Evolutionary conservation across 92 coral and sea anemone species (phyloP).

Genomic region (Diadumene lineata): DNA sequence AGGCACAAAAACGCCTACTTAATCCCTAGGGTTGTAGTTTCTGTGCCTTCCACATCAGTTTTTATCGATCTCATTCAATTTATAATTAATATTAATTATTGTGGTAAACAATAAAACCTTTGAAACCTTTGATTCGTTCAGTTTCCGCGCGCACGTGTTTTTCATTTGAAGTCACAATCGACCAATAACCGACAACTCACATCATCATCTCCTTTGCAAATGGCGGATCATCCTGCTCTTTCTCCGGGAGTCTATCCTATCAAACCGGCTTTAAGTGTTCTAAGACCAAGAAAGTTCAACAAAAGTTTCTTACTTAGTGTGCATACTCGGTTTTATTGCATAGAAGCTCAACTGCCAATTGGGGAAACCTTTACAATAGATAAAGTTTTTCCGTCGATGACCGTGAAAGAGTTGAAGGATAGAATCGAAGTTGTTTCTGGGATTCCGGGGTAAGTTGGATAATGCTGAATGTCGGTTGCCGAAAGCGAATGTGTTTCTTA

Average conservation of each 20-base stretch:
- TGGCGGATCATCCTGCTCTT: background rate
- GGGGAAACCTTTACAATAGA: slow-evolving; percentile 45
- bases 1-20: no score
- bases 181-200: no score
- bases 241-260: background rate
- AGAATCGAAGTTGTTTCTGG: slow-evolving; percentile 60
- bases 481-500: no score
- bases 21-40: no score
- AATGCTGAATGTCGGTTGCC: no score
- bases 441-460: slow-evolving; percentile 65
- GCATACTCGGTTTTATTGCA: slow-evolving; percentile 49
- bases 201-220: background rate
- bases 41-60: no score
- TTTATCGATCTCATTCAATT: no score
- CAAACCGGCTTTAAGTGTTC: no score
- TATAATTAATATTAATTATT: no score
- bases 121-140: no score
- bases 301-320: slow-evolving; percentile 19
- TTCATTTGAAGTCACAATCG: no score
- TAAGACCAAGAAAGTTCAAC: background rate
- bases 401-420: slow-evolving; percentile 56
- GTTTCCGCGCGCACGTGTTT: background rate
- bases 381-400: slow-evolving; percentile 52
- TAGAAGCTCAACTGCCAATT: slow-evolving; percentile 47
- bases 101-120: no score